A percentile compares a stretch with the other conserved stretches of the same genome.
Conservation (phyloP, 2,113 vertebrate genomes). For the Talpa occidentalis region DNA sequence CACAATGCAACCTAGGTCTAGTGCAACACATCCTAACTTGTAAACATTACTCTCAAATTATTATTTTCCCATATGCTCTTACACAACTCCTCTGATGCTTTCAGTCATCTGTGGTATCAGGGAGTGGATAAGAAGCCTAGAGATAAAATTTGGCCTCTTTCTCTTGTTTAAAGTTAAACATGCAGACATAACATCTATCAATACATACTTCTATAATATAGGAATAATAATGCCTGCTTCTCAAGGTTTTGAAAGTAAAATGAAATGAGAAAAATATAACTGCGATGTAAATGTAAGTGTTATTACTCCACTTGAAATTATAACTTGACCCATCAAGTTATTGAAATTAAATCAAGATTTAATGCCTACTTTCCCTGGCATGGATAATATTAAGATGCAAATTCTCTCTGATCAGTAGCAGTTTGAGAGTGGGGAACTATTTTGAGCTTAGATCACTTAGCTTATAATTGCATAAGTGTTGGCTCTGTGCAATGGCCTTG, state of each 20-base stretch:
- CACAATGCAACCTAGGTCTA: neutral
- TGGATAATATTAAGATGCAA: neutral
- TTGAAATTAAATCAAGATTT: slow-evolving; percentile 2
- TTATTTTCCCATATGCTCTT: neutral
- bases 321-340: neutral
- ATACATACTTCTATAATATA: neutral
- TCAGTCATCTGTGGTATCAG: neutral
- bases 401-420: neutral
- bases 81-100: neutral
- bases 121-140: neutral
- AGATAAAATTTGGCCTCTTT: neutral
- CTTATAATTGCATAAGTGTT: neutral
- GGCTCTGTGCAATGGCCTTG: neutral
- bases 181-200: neutral
- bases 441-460: neutral
- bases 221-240: neutral
- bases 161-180: neutral
- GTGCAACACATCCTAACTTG: neutral
- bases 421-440: neutral
- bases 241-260: neutral
- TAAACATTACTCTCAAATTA: neutral
- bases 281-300: neutral
- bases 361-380: neutral
- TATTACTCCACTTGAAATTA: slow-evolving; percentile 22
- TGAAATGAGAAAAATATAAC: neutral